A percentile compares a stretch with the other conserved stretches of the same genome.
These are phyloP conservation scores for Atta cephalotes DNA, from an alignment of 1,140 invertebrate species.

Conservation along the genomic window DNA sequence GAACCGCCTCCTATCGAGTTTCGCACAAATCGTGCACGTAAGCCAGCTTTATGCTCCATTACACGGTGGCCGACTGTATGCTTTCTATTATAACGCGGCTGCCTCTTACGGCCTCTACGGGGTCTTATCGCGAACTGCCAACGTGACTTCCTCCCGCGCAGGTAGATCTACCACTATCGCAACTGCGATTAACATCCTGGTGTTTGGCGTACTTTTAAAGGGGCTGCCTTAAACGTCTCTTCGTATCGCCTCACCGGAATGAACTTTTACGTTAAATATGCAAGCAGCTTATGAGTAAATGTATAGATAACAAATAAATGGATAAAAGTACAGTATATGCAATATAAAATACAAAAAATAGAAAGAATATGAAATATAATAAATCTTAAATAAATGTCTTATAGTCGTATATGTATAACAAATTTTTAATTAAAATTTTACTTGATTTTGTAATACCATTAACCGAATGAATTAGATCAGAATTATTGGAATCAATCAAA, in stretches of 20 bases:
- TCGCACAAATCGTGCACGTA: slow-evolving; percentile 75
- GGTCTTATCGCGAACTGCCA: slow-evolving; percentile 40
- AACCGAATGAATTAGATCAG: neutral
- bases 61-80: slow-evolving; percentile 47
- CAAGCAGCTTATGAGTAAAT: slow-evolving; percentile 20
- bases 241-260: neutral
- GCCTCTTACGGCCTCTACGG: slow-evolving; percentile 30
- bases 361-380: neutral
- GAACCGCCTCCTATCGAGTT: slow-evolving; percentile 75
- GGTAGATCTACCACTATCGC: slow-evolving; percentile 44
- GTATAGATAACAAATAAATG: slow-evolving; percentile 6
- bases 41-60: slow-evolving; percentile 69
- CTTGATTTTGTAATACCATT: neutral
- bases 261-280: neutral
- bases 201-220: slow-evolving; percentile 39
- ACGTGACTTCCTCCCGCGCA: slow-evolving; percentile 49
- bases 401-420: neutral
- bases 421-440: neutral
- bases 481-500: neutral
- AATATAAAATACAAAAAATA: neutral
- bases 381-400: neutral
- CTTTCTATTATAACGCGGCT: slow-evolving; percentile 60
- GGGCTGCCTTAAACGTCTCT: neutral
- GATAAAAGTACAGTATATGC: neutral
- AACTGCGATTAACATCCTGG: slow-evolving; percentile 48